Percentiles rank a stretch among this genome's conserved stretches.
phyloP scores from a whole-genome alignment of 1,140 invertebrate species.

The Zaprionus gabonicus region DNA sequence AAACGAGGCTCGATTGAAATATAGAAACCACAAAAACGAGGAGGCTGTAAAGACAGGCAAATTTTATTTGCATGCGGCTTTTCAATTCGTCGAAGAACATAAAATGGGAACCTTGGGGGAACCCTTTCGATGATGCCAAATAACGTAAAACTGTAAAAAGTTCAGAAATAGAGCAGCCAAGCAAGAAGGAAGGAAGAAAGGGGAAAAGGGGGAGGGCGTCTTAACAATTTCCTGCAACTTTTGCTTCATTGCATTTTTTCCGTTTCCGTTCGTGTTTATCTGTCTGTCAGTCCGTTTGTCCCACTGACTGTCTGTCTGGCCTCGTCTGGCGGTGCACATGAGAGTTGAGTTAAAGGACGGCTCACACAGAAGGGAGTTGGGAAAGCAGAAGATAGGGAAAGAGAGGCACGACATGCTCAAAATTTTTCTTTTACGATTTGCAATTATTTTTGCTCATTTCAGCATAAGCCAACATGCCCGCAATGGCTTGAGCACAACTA shows the following conservation, averaged over 20 bases:
- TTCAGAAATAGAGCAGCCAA: conserved; percentile 23
- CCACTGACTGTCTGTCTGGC: not conserved
- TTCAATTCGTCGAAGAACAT: conserved; percentile 78
- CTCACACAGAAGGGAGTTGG: not conserved
- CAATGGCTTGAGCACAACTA: conserved; percentile 74
- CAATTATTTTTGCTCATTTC: conserved; percentile 83
- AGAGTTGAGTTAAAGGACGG: not conserved
- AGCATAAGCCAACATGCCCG: conserved; percentile 79
- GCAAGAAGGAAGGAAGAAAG: conserved; percentile 2
- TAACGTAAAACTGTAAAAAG: conserved; percentile 72
- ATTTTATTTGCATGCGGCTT: conserved; percentile 82
- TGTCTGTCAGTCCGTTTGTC: not conserved
- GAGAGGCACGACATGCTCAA: conserved; percentile 57
- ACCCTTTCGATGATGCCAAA: conserved; percentile 80
- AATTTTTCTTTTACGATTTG: conserved; percentile 75
- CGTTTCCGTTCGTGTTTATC: conserved; percentile 56
- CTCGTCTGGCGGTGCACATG: conserved; percentile 38
- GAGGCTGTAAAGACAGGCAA: conserved; percentile 62
- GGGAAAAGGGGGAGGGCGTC: conserved; percentile 46
- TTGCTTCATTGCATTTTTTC: conserved; percentile 81
- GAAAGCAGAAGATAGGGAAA: conserved; percentile 9
- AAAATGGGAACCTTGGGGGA: conserved; percentile 60
- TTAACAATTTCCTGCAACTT: conserved; percentile 82
- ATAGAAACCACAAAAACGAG: conserved; percentile 67
- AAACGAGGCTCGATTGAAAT: conserved; percentile 65